Percentiles rank a stretch among this genome's conserved stretches.
These are phyloP conservation scores for Dasyprocta punctata DNA, from an alignment of 2,113 vertebrate species.

Conservation along the genomic window DNA sequence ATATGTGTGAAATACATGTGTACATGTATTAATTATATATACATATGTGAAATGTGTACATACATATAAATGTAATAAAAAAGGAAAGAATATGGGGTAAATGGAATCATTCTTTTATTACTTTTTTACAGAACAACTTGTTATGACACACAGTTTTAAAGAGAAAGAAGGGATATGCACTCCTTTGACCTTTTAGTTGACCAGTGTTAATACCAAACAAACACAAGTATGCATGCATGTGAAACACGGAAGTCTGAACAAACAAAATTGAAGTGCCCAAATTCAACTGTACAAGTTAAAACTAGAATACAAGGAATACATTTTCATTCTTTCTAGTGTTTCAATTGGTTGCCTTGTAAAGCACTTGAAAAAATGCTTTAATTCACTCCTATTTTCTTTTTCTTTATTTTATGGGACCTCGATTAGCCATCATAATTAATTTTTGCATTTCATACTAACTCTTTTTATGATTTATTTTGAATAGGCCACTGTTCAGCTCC, in stretches of 20 bases:
- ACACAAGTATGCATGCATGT: not conserved
- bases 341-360: not conserved
- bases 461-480: slow-evolving; percentile 4
- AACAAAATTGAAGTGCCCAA: not conserved
- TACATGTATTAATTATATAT: not conserved
- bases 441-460: not conserved
- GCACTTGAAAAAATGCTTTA: slow-evolving; percentile 39
- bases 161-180: not conserved
- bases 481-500: not conserved
- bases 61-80: not conserved
- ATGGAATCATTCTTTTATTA: not conserved
- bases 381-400: not conserved
- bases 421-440: slow-evolving; percentile 3
- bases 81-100: not conserved
- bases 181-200: not conserved
- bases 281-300: not conserved
- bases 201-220: not conserved
- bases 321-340: not conserved
- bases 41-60: not conserved
- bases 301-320: not conserved
- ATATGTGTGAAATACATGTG: not conserved
- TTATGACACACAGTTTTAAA: not conserved
- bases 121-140: not conserved
- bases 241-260: not conserved
- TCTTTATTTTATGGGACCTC: not conserved